Percentiles rank a stretch among this genome's conserved stretches.
Conservation (phyloP, 2,797 vertebrate species). For the Dryobates pubescens region DNA sequence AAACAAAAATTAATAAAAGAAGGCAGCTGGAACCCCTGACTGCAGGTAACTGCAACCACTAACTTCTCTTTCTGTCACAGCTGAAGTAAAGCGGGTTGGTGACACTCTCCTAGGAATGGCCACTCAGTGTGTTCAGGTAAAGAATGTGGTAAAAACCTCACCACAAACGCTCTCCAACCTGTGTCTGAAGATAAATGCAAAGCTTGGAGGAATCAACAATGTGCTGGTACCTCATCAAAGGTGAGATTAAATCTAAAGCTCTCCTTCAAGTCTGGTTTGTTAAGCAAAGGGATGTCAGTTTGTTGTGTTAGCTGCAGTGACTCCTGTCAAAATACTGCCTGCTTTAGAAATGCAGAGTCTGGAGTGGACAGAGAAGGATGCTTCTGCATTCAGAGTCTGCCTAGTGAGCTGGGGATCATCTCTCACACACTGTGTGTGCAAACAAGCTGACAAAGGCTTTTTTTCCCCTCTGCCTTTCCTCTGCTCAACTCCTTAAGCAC, state of each 20-base stretch:
- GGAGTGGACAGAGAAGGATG: neutral
- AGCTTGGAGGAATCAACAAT: slow-evolving; percentile 98
- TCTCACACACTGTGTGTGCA: neutral
- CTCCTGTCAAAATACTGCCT: neutral
- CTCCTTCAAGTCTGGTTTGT: neutral
- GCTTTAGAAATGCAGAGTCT: neutral
- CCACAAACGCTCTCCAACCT: slow-evolving; percentile 98
- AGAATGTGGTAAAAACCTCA: slow-evolving; percentile 98
- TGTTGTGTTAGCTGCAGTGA: neutral
- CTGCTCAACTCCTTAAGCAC: neutral
- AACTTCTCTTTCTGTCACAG: slow-evolving; percentile 72
- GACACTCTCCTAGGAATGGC: slow-evolving; percentile 98
- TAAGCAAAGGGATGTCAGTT: neutral
- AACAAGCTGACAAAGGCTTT: neutral
- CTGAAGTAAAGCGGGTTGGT: slow-evolving; percentile 98
- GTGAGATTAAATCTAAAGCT: slow-evolving; percentile 74
- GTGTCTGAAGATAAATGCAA: slow-evolving; percentile 99
- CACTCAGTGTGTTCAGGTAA: slow-evolving; percentile 98
- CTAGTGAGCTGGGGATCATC: neutral
- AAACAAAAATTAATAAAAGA: neutral
- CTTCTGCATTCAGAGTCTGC: neutral
- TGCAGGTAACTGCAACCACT: neutral
- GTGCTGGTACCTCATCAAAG: slow-evolving; percentile 98
- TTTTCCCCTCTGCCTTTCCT: neutral
- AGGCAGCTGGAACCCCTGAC: neutral